Conservation (phyloP, 2,797 vertebrate genomes). For the Arnoldichthys spilopterus region DNA sequence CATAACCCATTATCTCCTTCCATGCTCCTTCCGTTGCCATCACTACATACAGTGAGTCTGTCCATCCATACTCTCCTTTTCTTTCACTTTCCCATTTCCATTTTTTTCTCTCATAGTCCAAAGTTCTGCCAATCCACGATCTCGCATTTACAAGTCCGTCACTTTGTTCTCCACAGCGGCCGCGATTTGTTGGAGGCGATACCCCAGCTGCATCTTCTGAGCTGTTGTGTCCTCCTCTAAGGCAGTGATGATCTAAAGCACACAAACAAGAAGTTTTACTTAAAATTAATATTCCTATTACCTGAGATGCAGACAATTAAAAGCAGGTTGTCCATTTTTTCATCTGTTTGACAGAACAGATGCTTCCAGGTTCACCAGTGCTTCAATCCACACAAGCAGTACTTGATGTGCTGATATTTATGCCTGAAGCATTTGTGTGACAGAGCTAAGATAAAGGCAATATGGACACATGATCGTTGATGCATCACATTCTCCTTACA, state of each 20-base stretch:
- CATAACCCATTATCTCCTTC: slow-evolving; percentile 10
- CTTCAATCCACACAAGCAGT: no score
- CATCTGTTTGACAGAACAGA: no score
- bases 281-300: background rate
- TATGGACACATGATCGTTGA: no score
- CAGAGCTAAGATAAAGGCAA: no score
- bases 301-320: no score
- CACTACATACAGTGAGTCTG: slow-evolving; percentile 28
- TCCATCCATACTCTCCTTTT: slow-evolving; percentile 11
- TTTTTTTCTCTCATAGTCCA: background rate
- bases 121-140: slow-evolving; percentile 14
- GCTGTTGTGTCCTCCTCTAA: slow-evolving; percentile 95
- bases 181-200: slow-evolving; percentile 95
- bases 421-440: no score
- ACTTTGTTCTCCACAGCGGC: slow-evolving; percentile 98
- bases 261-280: background rate
- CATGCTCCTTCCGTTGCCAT: background rate
- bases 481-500: no score
- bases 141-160: slow-evolving; percentile 89
- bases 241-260: slow-evolving; percentile 91
- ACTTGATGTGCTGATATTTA: no score
- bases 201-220: slow-evolving; percentile 98
- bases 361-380: no score
- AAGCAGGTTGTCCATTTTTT: no score
- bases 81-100: background rate